Conservation (phyloP, 2,113 vertebrate species). For the Polyodon spathula region DNA sequence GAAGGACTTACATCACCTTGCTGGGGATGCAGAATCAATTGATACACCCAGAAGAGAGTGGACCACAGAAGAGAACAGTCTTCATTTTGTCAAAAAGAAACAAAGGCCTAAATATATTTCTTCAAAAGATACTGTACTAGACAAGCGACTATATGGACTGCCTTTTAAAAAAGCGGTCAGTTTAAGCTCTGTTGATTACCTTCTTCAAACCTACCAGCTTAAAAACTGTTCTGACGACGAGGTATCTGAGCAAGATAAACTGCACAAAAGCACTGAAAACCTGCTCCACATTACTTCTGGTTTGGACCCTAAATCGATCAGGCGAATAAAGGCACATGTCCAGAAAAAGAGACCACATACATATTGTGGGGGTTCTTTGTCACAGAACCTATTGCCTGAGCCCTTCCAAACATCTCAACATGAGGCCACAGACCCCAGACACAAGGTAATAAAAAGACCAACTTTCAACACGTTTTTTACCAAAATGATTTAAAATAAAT, state of each 20-base stretch:
- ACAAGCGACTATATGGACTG: slow-evolving; percentile 37
- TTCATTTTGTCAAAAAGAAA: slow-evolving; percentile 26
- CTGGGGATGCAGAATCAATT: slow-evolving; percentile 3
- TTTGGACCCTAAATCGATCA: slow-evolving; percentile 36
- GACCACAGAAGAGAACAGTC: slow-evolving; percentile 19
- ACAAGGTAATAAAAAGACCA: no score
- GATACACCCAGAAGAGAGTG: slow-evolving; percentile 5
- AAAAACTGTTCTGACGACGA: slow-evolving; percentile 17
- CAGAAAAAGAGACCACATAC: slow-evolving; percentile 43
- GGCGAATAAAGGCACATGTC: slow-evolving; percentile 38
- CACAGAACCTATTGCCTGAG: slow-evolving; percentile 26
- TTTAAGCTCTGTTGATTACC: slow-evolving; percentile 51
- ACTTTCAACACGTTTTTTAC: no score
- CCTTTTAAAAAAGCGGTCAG: slow-evolving; percentile 49
- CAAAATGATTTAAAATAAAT: no score
- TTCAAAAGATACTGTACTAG: slow-evolving; percentile 36
- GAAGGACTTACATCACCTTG: slow-evolving; percentile 10
- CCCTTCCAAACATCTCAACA: slow-evolving; percentile 26
- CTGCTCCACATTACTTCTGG: slow-evolving; percentile 31
- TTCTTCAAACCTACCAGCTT: slow-evolving; percentile 36
- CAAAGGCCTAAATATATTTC: slow-evolving; percentile 20
- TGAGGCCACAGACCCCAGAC: slow-evolving; percentile 15
- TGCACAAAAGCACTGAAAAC: slow-evolving; percentile 23
- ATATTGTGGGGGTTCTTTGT: slow-evolving; percentile 25
- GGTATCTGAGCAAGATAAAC: slow-evolving; percentile 3